These are phyloP conservation scores for Bugula neritina DNA, from an alignment of 2,888 invertebrate species.

Conservation along the genomic window DNA sequence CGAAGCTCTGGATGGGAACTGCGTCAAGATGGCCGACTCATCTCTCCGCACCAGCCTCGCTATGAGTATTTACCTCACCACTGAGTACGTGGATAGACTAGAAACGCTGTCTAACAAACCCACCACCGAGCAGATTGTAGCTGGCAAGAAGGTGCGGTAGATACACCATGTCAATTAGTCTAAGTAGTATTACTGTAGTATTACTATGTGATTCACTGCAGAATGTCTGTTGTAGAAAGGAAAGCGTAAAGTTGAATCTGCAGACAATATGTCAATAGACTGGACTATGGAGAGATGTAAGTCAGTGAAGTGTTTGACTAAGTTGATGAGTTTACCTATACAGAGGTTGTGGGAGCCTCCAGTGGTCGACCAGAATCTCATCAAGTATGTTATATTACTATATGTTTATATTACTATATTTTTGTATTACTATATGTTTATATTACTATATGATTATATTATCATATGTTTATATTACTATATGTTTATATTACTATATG, in stretches of 20 bases:
- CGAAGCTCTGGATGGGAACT: not conserved
- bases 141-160: constrained; percentile 5
- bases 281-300: constrained; percentile 67
- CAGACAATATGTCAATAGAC: constrained; percentile 50
- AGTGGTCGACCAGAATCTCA: constrained; percentile 73
- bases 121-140: constrained; percentile 5
- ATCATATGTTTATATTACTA: not conserved
- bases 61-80: constrained; percentile 12
- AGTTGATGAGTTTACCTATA: constrained; percentile 66
- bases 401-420: not conserved
- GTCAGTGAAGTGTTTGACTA: constrained; percentile 63
- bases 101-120: constrained; percentile 2
- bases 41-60: not conserved
- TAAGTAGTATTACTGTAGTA: no score
- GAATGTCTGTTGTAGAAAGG: constrained; percentile 16
- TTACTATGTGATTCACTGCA: not conserved
- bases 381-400: constrained; percentile 60
- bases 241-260: not conserved
- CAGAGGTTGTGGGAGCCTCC: constrained; percentile 76
- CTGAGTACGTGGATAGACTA: not conserved
- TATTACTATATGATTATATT: not conserved
- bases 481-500: not conserved
- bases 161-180: no score
- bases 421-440: no score
- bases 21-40: not conserved